Conservation (phyloP, 2,113 vertebrate species). For the Cryptomyrus ogoouensis region DNA sequence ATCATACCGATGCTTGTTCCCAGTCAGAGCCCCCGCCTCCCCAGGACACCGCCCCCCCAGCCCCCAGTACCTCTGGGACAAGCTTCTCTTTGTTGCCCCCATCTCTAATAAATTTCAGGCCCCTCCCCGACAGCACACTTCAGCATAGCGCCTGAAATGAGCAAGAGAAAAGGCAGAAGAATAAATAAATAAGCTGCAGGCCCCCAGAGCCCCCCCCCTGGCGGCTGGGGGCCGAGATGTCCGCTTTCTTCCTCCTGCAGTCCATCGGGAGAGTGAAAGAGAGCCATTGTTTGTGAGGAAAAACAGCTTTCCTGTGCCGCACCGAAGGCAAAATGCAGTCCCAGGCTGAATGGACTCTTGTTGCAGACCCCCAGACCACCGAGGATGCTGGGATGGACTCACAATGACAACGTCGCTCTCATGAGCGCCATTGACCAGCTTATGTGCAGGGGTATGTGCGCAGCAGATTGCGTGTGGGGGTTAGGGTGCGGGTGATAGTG, state of each 20-base stretch:
- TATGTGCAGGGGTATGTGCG: neutral
- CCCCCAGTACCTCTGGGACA: slow-evolving; percentile 49
- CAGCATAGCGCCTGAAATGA: slow-evolving; percentile 50
- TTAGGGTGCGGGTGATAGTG: neutral
- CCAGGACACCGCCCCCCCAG: slow-evolving; percentile 47
- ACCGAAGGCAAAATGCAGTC: neutral
- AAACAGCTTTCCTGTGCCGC: neutral
- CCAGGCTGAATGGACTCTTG: neutral
- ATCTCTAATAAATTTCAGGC: slow-evolving; percentile 63
- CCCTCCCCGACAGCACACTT: slow-evolving; percentile 61
- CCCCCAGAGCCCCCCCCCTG: neutral
- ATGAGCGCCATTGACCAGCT: neutral
- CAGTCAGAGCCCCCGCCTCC: slow-evolving; percentile 56
- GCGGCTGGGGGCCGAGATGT: neutral
- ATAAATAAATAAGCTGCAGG: slow-evolving; percentile 36
- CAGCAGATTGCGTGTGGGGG: neutral
- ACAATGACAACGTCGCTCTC: neutral
- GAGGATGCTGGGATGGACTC: neutral
- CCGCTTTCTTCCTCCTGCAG: neutral
- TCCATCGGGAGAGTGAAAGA: neutral
- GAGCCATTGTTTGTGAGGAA: neutral
- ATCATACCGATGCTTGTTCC: slow-evolving; percentile 72
- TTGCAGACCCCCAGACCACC: neutral
- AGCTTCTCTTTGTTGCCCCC: slow-evolving; percentile 65
- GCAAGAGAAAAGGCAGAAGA: neutral